These are phyloP conservation scores for Tetragonula carbonaria DNA, from an alignment of 2,888 invertebrate species.

Conservation along the genomic window DNA sequence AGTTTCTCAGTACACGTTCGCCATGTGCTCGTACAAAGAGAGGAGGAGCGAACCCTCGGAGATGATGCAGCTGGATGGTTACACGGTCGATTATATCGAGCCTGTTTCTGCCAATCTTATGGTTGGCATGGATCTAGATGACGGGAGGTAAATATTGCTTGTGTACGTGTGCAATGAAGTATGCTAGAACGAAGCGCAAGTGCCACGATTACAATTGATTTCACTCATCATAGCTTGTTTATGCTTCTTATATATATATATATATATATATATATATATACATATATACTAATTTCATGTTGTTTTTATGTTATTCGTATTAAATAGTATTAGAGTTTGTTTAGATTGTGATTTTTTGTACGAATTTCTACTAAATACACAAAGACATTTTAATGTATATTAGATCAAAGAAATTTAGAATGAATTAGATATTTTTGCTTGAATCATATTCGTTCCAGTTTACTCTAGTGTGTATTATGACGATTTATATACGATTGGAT, in stretches of 20 bases:
- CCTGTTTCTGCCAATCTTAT: slow-evolving; percentile 95
- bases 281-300: too few relatives aligned
- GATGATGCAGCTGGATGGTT: slow-evolving; percentile 99
- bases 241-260: too few relatives aligned
- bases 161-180: slow-evolving; percentile 63
- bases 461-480: neutral
- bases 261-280: too few relatives aligned
- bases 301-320: too few relatives aligned
- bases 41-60: slow-evolving; percentile 99
- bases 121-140: slow-evolving; percentile 91
- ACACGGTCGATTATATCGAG: slow-evolving; percentile 99
- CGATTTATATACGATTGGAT: neutral
- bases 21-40: slow-evolving; percentile 99
- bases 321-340: too few relatives aligned
- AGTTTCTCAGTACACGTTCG: slow-evolving; percentile 99
- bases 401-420: neutral
- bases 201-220: too few relatives aligned
- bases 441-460: neutral
- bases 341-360: neutral
- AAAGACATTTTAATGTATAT: neutral
- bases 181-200: neutral
- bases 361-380: neutral
- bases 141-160: slow-evolving; percentile 76
- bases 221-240: too few relatives aligned
- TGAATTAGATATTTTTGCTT: neutral